phyloP scores from a whole-genome alignment of 2,888 invertebrate species.

The Nemotelus pantherinus region DNA sequence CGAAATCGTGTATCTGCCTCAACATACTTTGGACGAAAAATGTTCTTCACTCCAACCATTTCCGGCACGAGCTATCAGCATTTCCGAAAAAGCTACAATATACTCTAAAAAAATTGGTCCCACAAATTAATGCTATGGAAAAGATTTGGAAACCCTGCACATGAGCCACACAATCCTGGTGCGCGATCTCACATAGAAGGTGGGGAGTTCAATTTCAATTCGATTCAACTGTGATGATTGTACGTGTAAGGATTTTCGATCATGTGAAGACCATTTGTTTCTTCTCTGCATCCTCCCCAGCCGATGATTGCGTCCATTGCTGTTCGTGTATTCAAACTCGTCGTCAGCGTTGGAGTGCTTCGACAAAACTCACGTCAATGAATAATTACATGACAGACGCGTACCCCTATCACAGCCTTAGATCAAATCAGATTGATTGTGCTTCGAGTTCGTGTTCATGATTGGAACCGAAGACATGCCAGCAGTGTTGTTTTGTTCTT shows the following conservation, averaged over 20 bases:
- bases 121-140: too few species aligned
- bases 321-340: background rate
- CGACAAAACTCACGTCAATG: background rate
- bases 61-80: too few species aligned
- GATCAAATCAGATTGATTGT: background rate
- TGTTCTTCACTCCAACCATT: too few species aligned
- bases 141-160: too few species aligned
- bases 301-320: background rate
- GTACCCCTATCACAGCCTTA: background rate
- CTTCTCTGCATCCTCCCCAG: background rate
- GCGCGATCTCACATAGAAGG: too few species aligned
- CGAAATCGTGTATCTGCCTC: too few species aligned
- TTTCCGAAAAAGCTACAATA: too few species aligned
- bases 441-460: conserved; percentile 13
- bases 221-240: background rate
- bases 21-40: too few species aligned
- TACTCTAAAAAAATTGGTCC: too few species aligned
- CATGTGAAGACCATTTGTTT: background rate
- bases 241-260: conserved; percentile 27
- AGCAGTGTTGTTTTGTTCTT: background rate
- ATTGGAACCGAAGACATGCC: background rate
- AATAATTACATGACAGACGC: conserved; percentile 19
- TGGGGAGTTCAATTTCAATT: background rate
- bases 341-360: background rate
- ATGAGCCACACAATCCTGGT: too few species aligned